Base-by-base conservation (phyloP, 2,113 vertebrate genomes). In the Electrona antarctica region DNA sequence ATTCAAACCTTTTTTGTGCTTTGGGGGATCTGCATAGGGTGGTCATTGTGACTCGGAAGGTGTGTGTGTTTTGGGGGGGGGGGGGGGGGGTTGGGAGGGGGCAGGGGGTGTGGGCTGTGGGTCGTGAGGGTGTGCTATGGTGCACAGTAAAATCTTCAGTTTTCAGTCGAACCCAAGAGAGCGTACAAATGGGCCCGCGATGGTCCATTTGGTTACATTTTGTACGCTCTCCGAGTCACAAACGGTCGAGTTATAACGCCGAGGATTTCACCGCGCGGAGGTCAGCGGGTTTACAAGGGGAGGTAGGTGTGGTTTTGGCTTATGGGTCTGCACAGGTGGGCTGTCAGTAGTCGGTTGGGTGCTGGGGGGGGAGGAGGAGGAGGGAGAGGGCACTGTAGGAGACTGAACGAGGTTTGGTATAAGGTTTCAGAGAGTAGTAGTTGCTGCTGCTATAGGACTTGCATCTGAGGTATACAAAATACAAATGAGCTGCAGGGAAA, bases 11-110 rank as follows among this genome's bases (percentile, higher is more conserved):
- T 21, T 21, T 58, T 28, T 58, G 12, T 56, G 12, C 14, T 58
- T 63, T 87, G 86, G 84, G 55, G 83, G 79, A 77, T 84, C 85
- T 89, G 81, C 87, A 87, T 85, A 87, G 81, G 87, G 78, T 33
- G 66, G 54, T 52, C 68, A 66, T 56, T 64, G 41, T 67, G 67
- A 56, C 62, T 57, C 0, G 60, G 68, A 41, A 41, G 66, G 64
- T 62, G 45, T 67, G 61, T 69, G 10, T 75, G 52, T n/a, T 8
- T 11, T 10, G 11, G 6, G 60, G 11, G 10, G 60, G 56, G 56
- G 1, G 56, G 15, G 58, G 10, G 57, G 28, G 33, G 9, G 6
- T 60, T 60, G 58, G 29, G 58, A 0, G 21, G 55, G 55, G 1
- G 55, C 2, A 1, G 13, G n/a, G 60, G 12, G 33, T 41, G 60